Evolutionary conservation across 2,797 vertebrate species (phyloP).

Genomic region (Macropus fuliginosus): DNA sequence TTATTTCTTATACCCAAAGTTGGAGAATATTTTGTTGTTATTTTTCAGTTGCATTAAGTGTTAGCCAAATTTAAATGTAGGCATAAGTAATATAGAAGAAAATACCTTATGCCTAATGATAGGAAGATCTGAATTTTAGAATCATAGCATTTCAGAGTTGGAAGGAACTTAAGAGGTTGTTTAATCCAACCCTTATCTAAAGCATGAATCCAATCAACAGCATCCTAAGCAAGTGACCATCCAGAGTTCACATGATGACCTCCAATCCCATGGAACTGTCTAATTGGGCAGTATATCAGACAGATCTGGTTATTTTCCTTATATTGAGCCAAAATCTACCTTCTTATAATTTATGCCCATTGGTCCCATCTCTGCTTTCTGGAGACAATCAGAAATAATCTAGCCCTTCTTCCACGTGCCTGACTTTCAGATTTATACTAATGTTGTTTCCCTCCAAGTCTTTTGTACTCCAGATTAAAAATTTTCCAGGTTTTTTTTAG

Average conservation of each 20-base stretch:
- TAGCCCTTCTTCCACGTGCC: neutral
- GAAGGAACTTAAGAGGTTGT: neutral
- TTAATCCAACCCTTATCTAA: neutral
- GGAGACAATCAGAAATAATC: neutral
- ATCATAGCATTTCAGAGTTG: neutral
- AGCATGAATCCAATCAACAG: neutral
- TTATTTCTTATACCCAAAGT: neutral
- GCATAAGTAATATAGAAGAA: neutral
- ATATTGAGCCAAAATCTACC: neutral
- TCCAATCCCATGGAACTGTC: neutral
- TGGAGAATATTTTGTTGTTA: neutral
- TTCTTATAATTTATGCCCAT: neutral
- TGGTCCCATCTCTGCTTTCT: neutral
- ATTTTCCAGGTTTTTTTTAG: neutral
- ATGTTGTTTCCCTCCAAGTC: neutral
- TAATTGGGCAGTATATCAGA: neutral
- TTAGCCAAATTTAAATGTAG: neutral
- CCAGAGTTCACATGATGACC: neutral
- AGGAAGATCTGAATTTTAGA: neutral
- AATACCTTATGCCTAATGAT: neutral
- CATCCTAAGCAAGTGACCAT: neutral
- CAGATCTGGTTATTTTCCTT: neutral
- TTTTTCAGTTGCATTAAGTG: neutral
- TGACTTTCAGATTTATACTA: neutral
- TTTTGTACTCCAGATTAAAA: neutral